Conservation (phyloP, 2,888 invertebrate genomes). For the Philereme vetulata region DNA sequence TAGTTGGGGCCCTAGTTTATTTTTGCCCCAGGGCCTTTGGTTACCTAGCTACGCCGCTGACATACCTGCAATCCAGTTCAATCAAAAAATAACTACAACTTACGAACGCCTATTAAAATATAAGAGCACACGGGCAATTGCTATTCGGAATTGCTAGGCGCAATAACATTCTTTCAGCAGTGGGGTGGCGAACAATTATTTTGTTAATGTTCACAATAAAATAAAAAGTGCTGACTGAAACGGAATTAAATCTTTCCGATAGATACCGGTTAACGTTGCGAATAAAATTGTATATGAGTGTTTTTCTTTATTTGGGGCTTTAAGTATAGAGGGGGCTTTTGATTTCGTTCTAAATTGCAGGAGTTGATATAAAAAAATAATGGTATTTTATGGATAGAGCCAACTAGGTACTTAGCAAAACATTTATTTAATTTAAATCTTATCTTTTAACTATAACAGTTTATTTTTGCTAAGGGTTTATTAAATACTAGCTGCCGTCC, state of each 20-base stretch:
- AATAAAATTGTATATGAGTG: constrained; percentile 66
- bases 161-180: constrained; percentile 44
- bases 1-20: too few species aligned
- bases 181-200: constrained; percentile 52
- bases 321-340: constrained; percentile 27
- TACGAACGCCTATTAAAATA: constrained; percentile 40
- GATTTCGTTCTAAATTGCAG: neutral
- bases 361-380: too few species aligned
- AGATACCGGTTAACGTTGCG: constrained; percentile 63
- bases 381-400: too few species aligned
- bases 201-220: constrained; percentile 67
- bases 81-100: neutral
- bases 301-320: constrained; percentile 46
- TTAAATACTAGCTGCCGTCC: too few species aligned
- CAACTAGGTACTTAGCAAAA: too few species aligned
- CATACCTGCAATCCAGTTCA: neutral
- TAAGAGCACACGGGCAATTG: constrained; percentile 46
- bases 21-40: too few species aligned
- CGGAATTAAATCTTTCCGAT: constrained; percentile 69
- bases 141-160: constrained; percentile 64
- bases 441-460: too few species aligned
- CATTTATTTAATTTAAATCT: too few species aligned
- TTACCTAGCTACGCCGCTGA: too few species aligned
- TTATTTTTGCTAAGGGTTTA: too few species aligned
- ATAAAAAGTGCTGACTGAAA: constrained; percentile 74